Evolutionary conservation across 2,888 invertebrate species (phyloP).

Genomic region (Mongoloraphidia duomilia): DNA sequence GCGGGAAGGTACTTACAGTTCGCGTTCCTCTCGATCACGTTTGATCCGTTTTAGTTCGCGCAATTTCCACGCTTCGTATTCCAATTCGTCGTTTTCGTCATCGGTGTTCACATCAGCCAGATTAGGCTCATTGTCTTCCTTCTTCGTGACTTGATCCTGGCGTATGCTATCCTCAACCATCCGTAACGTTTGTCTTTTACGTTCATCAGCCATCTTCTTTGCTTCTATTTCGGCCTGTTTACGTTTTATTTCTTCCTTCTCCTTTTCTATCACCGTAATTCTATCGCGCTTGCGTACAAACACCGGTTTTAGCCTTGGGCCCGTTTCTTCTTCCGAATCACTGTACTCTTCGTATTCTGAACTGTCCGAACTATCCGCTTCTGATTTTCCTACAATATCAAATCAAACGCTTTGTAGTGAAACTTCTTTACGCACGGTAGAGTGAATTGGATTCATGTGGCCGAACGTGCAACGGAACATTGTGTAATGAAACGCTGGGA

Average conservation of each 20-base stretch:
- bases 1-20: constrained; percentile 49
- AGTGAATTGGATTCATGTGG: too few relatives aligned
- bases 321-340: constrained; percentile 79
- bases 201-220: constrained; percentile 74
- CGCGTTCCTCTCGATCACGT: constrained; percentile 88
- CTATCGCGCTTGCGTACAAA: constrained; percentile 88
- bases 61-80: constrained; percentile 96
- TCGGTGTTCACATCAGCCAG: constrained; percentile 81
- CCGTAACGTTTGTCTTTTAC: constrained; percentile 73
- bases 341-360: constrained; percentile 78
- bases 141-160: constrained; percentile 57
- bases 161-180: constrained; percentile 81
- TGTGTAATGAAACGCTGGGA: too few relatives aligned
- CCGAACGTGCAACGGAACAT: too few relatives aligned
- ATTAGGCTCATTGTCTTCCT: constrained; percentile 58
- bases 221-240: constrained; percentile 74
- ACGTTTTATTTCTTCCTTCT: constrained; percentile 71
- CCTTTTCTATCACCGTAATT: constrained; percentile 89
- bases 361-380: constrained; percentile 52
- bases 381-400: constrained; percentile 40
- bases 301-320: constrained; percentile 84
- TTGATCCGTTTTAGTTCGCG: constrained; percentile 93
- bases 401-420: neutral
- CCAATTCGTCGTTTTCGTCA: constrained; percentile 91
- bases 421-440: too few relatives aligned